Evolutionary conservation across 2,113 vertebrate species (phyloP).

Genomic region (Setophaga petechia): DNA sequence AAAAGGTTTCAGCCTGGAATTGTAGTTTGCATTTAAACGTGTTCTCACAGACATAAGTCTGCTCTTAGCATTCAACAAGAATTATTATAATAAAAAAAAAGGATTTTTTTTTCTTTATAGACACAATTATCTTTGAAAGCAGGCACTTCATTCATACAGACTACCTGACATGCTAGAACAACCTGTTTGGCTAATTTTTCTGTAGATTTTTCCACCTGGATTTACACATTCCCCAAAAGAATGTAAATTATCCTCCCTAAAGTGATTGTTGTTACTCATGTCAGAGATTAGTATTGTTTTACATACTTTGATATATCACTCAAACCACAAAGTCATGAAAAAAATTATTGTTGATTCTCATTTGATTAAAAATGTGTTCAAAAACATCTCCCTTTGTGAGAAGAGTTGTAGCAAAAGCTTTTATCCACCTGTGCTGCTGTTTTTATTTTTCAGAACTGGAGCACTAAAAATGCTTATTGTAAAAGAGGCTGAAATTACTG

Average conservation of each 20-base stretch:
- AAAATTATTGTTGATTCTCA: background rate
- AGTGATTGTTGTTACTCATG: background rate
- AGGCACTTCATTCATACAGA: background rate
- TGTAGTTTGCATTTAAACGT: background rate
- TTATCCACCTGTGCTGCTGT: background rate
- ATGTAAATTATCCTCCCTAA: constrained; percentile 1
- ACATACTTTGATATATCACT: background rate
- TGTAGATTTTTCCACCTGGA: background rate
- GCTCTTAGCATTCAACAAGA: background rate
- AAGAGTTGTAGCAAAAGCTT: background rate
- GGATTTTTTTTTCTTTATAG: background rate
- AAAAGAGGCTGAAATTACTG: background rate
- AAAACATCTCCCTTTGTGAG: background rate
- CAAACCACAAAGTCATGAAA: background rate
- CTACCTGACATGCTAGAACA: background rate
- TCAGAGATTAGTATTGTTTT: background rate
- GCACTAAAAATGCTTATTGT: background rate
- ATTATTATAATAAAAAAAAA: too few species aligned
- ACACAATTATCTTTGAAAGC: background rate
- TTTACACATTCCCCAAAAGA: background rate
- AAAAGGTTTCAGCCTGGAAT: background rate
- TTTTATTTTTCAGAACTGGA: background rate
- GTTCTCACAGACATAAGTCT: background rate
- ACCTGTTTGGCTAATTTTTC: background rate
- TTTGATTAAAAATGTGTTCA: background rate